Conservation (phyloP, 2,113 vertebrate genomes). For the Eclectus roratus region DNA sequence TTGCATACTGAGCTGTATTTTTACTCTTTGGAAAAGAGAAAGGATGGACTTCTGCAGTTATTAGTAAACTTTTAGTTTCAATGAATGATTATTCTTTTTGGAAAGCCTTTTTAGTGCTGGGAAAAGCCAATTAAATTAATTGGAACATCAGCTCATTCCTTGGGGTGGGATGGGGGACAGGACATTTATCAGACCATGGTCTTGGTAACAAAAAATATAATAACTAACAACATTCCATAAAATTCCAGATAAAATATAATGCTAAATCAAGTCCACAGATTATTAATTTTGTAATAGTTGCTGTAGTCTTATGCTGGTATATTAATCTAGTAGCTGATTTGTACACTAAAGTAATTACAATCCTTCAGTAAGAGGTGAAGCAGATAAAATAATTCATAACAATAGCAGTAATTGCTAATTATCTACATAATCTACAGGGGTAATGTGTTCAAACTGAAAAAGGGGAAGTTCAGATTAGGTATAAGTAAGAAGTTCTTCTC, state of each 20-base stretch:
- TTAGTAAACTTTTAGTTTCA: neutral
- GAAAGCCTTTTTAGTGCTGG: neutral
- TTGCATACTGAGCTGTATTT: neutral
- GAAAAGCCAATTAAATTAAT: neutral
- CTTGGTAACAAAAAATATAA: neutral
- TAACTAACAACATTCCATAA: neutral
- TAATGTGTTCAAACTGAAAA: neutral
- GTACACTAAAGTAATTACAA: neutral
- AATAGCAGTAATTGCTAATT: neutral
- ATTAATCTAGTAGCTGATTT: neutral
- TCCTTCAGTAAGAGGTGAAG: neutral
- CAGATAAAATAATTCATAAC: neutral
- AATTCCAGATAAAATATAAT: neutral
- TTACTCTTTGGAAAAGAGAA: neutral
- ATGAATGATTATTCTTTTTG: neutral
- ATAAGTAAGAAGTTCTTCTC: neutral
- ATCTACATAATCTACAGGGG: neutral
- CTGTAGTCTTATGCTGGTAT: neutral
- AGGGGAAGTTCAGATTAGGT: neutral
- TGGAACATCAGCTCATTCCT: neutral
- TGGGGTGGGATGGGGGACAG: neutral
- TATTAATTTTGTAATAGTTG: neutral
- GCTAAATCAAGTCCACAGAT: neutral
- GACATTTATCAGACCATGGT: neutral
- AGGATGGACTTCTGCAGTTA: neutral